Conservation (phyloP, 2,113 vertebrate species). For the Melanocharis versteri region DNA sequence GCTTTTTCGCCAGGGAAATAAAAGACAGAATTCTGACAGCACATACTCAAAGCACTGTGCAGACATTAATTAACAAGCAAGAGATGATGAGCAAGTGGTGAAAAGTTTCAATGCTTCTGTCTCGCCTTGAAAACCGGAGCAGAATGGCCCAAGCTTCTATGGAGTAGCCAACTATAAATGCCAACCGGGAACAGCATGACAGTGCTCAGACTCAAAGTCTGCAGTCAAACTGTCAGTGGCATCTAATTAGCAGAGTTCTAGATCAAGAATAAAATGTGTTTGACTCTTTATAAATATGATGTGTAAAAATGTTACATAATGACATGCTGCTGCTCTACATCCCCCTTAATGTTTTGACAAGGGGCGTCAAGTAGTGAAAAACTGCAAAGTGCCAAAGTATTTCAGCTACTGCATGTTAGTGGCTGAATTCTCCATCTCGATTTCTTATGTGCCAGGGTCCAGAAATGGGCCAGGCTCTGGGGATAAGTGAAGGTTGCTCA, state of each 20-base stretch:
- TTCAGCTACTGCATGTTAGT: not conserved
- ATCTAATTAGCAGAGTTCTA: slow-evolving; percentile 54
- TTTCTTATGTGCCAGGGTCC: not conserved
- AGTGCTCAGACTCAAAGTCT: slow-evolving; percentile 26
- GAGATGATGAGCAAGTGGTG: slow-evolving; percentile 40
- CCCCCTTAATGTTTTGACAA: slow-evolving; percentile 64
- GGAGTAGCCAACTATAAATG: slow-evolving; percentile 48
- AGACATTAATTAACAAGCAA: slow-evolving; percentile 28
- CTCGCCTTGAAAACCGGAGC: slow-evolving; percentile 15
- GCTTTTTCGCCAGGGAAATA: not conserved
- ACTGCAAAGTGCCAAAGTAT: slow-evolving; percentile 14
- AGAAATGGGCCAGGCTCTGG: not conserved
- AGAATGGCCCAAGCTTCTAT: slow-evolving; percentile 22
- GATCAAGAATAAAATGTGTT: slow-evolving; percentile 61
- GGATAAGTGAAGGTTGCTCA: not conserved
- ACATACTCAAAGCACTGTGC: not conserved
- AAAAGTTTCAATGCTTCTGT: slow-evolving; percentile 29
- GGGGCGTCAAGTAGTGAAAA: slow-evolving; percentile 53
- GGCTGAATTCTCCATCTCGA: slow-evolving; percentile 1
- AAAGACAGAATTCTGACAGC: slow-evolving; percentile 25
- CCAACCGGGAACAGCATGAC: slow-evolving; percentile 38
- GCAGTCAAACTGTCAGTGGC: slow-evolving; percentile 56
- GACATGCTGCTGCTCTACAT: slow-evolving; percentile 52
- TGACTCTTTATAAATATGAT: slow-evolving; percentile 65
- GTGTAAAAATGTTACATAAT: slow-evolving; percentile 66